phyloP scores from a whole-genome alignment of 2,797 vertebrate species.

The Rhabdophis nuchalis region DNA sequence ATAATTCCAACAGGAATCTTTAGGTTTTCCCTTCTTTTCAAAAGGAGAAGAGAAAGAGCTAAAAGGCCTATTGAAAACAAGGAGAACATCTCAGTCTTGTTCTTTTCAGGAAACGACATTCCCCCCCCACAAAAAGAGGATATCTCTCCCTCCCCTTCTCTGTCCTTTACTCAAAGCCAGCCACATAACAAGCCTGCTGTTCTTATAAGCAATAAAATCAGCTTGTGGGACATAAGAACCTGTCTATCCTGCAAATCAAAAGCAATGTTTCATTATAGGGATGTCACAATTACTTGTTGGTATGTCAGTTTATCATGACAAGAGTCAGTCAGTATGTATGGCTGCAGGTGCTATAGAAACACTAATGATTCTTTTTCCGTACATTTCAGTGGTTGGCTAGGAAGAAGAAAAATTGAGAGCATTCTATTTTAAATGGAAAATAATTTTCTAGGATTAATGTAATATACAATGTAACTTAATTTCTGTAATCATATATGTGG shows the following conservation, averaged over 20 bases:
- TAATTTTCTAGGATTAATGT: background rate
- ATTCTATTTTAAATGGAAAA: background rate
- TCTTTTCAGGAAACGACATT: background rate
- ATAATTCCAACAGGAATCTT: slow-evolving; percentile 77
- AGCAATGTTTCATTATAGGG: background rate
- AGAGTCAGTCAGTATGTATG: background rate
- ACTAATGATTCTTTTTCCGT: background rate
- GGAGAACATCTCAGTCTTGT: background rate
- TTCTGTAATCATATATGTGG: background rate
- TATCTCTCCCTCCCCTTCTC: background rate
- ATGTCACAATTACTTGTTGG: background rate
- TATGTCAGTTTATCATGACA: background rate
- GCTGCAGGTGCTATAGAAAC: background rate
- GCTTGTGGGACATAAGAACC: background rate
- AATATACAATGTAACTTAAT: background rate
- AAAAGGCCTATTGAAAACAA: slow-evolving; percentile 78
- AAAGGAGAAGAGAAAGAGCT: slow-evolving; percentile 83
- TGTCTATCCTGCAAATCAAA: background rate
- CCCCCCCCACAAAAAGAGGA: no score
- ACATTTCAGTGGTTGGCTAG: background rate
- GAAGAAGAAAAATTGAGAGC: background rate
- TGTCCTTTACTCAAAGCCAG: background rate
- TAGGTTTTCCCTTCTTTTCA: slow-evolving; percentile 76
- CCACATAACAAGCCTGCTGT: background rate
- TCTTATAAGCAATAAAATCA: background rate